These are phyloP conservation scores for Corythoichthys haematopterus DNA, from an alignment of 2,113 vertebrate genomes.

Conservation along the genomic window DNA sequence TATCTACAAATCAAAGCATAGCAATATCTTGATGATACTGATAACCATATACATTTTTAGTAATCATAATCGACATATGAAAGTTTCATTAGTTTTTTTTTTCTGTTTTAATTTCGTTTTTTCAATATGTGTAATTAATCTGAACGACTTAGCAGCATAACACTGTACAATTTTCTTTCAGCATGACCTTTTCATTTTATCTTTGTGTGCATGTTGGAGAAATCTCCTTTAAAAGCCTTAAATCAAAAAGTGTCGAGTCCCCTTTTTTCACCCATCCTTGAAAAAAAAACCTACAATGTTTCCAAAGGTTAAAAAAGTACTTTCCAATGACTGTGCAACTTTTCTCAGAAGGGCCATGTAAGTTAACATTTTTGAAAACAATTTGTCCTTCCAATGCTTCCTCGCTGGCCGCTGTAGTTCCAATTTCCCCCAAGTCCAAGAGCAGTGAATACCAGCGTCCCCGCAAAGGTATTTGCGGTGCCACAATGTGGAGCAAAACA, in stretches of 20 bases:
- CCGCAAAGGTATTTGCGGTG: conserved; percentile 51
- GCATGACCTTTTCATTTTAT: neutral
- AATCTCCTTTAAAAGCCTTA: neutral
- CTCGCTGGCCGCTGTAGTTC: conserved; percentile 26
- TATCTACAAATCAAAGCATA: neutral
- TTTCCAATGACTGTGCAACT: neutral
- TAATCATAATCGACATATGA: neutral
- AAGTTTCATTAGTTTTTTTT: neutral
- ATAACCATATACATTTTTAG: neutral
- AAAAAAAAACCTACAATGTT: neutral
- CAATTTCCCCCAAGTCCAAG: conserved; percentile 34
- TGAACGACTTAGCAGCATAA: neutral
- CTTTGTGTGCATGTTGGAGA: neutral
- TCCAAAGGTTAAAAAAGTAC: neutral
- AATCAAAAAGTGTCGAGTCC: neutral
- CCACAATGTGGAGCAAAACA: conserved; percentile 42
- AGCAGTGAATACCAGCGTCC: conserved; percentile 45
- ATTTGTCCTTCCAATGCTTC: conserved; percentile 9
- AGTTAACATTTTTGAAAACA: neutral
- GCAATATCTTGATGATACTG: neutral
- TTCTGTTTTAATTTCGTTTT: neutral
- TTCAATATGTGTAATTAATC: neutral
- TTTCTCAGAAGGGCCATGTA: conserved; percentile 2
- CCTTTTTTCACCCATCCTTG: neutral
- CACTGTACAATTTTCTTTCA: neutral